Percentiles rank a stretch among this genome's conserved stretches.
These are phyloP conservation scores for Hydrotaea diabolus DNA, from an alignment of 2,888 invertebrate species.

Conservation along the genomic window DNA sequence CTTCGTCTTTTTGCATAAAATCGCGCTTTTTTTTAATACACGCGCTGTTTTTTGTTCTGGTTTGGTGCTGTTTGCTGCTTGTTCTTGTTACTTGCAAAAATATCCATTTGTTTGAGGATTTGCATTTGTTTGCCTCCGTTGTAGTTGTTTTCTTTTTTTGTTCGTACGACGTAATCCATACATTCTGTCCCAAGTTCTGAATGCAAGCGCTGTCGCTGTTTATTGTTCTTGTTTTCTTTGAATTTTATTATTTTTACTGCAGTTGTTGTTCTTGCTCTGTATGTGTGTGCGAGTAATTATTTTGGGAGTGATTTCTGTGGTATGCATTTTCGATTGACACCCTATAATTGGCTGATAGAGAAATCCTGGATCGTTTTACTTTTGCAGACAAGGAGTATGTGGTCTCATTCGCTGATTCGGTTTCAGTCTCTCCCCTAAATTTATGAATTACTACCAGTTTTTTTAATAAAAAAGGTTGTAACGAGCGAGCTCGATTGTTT, in stretches of 20 bases:
- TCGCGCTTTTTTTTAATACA: background rate
- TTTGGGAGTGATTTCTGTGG: background rate
- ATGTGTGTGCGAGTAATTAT: background rate
- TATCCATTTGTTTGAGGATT: background rate
- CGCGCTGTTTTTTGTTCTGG: background rate
- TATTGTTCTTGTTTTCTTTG: too few species aligned
- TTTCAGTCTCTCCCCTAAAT: background rate
- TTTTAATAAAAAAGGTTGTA: too few species aligned
- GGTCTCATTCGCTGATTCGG: background rate
- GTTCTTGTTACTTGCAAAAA: background rate
- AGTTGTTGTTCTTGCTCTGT: background rate
- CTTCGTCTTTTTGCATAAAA: background rate
- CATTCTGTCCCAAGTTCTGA: too few species aligned
- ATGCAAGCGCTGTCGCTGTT: too few species aligned
- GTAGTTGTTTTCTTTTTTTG: background rate
- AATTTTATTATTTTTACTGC: too few species aligned
- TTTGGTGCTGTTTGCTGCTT: background rate
- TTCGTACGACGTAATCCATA: too few species aligned
- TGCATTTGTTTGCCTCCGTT: background rate
- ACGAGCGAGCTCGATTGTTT: too few species aligned
- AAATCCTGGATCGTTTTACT: too few species aligned
- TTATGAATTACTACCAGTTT: too few species aligned
- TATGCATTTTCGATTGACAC: background rate
- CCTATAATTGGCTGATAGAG: slow-evolving; percentile 6
- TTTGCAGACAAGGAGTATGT: too few species aligned